Evolutionary conservation across 2,113 vertebrate species (phyloP).

Genomic region (Tragulus kanchil): DNA sequence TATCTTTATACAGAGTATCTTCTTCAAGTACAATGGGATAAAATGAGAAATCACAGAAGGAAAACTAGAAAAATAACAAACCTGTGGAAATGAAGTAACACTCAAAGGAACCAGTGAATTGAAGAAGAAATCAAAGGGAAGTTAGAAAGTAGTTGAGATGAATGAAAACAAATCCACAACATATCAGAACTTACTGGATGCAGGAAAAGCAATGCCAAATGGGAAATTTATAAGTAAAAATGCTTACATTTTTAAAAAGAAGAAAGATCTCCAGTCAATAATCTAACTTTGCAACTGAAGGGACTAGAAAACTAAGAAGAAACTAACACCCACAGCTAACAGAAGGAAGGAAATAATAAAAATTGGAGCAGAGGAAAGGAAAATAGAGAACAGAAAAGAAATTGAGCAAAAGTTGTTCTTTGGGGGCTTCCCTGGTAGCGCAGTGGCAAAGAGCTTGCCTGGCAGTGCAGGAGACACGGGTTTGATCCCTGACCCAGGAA

Average conservation of each 20-base stretch:
- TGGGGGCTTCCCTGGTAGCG: no score
- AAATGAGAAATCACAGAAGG: not conserved
- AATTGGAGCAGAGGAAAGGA: not conserved
- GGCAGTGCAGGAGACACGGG: no score
- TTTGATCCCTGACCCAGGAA: no score
- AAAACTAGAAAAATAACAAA: not conserved
- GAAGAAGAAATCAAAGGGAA: not conserved
- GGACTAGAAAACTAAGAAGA: not conserved
- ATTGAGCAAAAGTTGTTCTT: not conserved
- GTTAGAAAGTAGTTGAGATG: not conserved
- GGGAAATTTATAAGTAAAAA: rapidly evolving
- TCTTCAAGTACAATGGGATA: not conserved
- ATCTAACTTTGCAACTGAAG: not conserved
- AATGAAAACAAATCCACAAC: not conserved
- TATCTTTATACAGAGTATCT: not conserved
- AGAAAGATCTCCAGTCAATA: not conserved
- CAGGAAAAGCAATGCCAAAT: not conserved
- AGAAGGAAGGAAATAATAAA: not conserved
- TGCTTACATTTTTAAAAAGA: not conserved
- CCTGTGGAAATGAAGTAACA: not conserved
- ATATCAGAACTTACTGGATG: not conserved
- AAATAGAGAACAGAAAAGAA: rapidly evolving
- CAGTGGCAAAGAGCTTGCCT: no score
- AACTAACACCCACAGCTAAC: not conserved
- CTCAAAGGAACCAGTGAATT: not conserved